Percentiles rank a stretch among this genome's conserved stretches.
phyloP scores from a whole-genome alignment of 1,140 invertebrate species.

The Wiebesia pumilae region DNA sequence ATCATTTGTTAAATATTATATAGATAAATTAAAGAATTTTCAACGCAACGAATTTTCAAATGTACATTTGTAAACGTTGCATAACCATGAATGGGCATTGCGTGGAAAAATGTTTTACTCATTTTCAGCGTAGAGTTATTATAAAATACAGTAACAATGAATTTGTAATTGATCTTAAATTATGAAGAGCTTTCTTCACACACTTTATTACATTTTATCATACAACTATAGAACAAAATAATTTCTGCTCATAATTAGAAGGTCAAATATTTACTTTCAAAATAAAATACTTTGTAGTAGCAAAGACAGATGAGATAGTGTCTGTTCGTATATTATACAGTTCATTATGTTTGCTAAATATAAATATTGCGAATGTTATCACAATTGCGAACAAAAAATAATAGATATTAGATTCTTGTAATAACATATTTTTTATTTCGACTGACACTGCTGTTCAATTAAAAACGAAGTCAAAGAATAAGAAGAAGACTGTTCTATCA shows the following conservation, averaged over 20 bases:
- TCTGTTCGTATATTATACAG: background rate
- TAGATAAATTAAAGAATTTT: background rate
- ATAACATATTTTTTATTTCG: background rate
- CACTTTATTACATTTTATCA: no score
- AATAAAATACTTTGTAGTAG: no score
- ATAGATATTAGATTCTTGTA: background rate
- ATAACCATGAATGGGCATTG: background rate
- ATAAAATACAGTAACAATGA: background rate
- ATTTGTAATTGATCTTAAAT: no score
- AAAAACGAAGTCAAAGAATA: background rate
- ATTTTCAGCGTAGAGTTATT: background rate
- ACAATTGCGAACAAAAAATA: background rate
- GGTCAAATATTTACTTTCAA: no score
- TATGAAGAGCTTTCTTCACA: no score
- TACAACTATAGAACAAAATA: no score
- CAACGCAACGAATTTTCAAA: background rate
- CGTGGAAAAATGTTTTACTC: background rate
- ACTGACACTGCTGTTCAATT: background rate
- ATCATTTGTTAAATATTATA: constrained; percentile 2
- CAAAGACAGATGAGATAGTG: background rate
- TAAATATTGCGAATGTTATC: constrained; percentile 17
- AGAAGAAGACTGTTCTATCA: background rate
- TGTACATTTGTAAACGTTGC: background rate
- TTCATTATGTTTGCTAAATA: background rate
- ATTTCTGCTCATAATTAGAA: no score